Evolutionary conservation across 1,140 invertebrate species (phyloP).

Genomic region (Dendrolimus punctatus): DNA sequence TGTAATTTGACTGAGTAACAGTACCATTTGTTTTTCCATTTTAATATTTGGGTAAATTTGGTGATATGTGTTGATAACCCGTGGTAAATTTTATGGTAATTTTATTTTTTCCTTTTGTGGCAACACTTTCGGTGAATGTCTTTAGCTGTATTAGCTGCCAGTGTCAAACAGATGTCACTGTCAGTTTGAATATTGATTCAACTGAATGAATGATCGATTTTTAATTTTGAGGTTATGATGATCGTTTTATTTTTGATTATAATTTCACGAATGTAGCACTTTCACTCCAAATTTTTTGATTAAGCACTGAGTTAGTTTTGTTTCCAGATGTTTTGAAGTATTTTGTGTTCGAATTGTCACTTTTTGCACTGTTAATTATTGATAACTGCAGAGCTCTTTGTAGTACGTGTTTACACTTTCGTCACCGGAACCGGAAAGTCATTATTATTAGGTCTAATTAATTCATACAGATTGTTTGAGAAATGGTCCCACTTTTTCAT

Average conservation of each 20-base stretch:
- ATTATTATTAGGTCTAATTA: no score
- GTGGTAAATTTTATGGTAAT: constrained; percentile 1
- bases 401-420: constrained; percentile 4
- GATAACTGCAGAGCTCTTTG: background rate
- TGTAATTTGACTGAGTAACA: constrained; percentile 16
- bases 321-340: background rate
- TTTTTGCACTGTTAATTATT: constrained; percentile 3
- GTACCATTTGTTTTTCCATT: constrained; percentile 13
- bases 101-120: background rate
- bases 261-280: background rate
- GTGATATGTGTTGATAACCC: no score
- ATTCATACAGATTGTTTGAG: no score
- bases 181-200: no score
- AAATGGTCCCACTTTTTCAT: no score
- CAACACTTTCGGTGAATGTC: constrained; percentile 1
- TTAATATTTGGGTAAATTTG: constrained; percentile 3
- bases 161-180: no score
- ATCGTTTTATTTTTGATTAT: background rate
- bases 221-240: constrained; percentile 2
- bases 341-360: background rate
- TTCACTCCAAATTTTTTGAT: background rate
- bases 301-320: background rate
- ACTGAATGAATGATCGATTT: constrained; percentile 1
- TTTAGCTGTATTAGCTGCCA: no score
- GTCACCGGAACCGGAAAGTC: constrained; percentile 1